Evolutionary conservation across 2,113 vertebrate species (phyloP), one percentile per base, ranked within the genome.

Genomic region (Danionella cerebrum): DNA sequence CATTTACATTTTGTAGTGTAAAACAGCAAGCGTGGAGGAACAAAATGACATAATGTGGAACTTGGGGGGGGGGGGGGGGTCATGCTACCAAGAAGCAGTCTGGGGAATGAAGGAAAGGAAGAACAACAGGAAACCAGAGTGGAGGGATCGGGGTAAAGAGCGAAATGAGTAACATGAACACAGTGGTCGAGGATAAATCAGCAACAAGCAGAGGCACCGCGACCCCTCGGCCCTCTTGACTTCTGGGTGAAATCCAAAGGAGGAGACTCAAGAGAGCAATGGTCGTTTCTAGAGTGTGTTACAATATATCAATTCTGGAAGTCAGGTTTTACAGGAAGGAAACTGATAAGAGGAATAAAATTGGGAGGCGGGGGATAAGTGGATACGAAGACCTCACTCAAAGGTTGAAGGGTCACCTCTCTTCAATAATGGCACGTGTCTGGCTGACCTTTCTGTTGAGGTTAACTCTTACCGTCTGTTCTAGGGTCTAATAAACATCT

Each of bases 121-220:
- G 82, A 86, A 85, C 85, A 87, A 89, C 86, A 89, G 87, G 86
- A 87, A 88, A 80, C 76, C 80, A 86, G 84, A 83, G 87, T 73
- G 67, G 74, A 82, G 80, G 81, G 79, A 85, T 74, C 69, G 76
- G 78, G 82, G 82, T 80, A 33, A 6, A 84, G 76, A 79, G 81
- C 72, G 80, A 83, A 86, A 84, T 83, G 81, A 75, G 80, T 82
- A 87, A 85, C 84, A 84, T 64, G 82, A 84, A 88, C 85, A 87
- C 85, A 87, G 86, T 76, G 19, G 80, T 72, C 35, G 74, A 72
- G 83, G 84, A 86, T 86, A 88, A 88, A 89, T 86, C 84, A 85
- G 81, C 63, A 33, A 7, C 74, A 67, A 77, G 54, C 36, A 63
- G 55, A 70, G 59, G 29, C 39, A 22, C 33, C 41, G 7, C 58